Conservation (phyloP, 1,140 invertebrate genomes). For the Matsumurasca onukii region DNA sequence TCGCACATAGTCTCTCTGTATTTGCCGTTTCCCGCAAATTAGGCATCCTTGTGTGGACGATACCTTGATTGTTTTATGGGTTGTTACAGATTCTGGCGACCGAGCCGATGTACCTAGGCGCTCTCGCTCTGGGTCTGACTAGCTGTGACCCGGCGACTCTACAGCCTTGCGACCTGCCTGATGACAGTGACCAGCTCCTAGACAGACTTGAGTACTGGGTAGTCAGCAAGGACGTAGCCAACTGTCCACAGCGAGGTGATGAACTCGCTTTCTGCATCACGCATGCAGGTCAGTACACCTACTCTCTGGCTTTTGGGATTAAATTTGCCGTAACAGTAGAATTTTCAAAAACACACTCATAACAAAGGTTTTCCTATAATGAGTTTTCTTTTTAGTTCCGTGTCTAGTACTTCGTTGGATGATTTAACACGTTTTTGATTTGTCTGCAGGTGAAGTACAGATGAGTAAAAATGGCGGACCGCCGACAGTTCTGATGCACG, state of each 20-base stretch:
- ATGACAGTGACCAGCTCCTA: conserved; percentile 88
- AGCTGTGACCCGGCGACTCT: conserved; percentile 85
- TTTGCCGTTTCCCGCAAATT: too few relatives aligned
- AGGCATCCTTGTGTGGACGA: too few relatives aligned
- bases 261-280: conserved; percentile 89
- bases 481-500: conserved; percentile 86
- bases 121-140: conserved; percentile 88
- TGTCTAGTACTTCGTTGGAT: background rate
- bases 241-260: conserved; percentile 79
- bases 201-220: conserved; percentile 98
- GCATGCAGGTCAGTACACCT: conserved; percentile 60
- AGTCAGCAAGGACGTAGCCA: conserved; percentile 89
- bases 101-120: conserved; percentile 83
- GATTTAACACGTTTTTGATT: background rate
- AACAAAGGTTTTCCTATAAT: background rate
- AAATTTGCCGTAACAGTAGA: too few relatives aligned
- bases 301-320: too few relatives aligned
- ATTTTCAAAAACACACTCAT: too few relatives aligned
- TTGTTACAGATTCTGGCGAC: conserved; percentile 81
- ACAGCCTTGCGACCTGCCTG: conserved; percentile 75
- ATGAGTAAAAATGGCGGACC: conserved; percentile 86
- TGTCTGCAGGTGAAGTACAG: conserved; percentile 71
- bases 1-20: too few relatives aligned
- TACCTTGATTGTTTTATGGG: too few relatives aligned
- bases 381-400: background rate